These are phyloP conservation scores for Drosophila hydei DNA, from an alignment of 1,140 invertebrate genomes.

Conservation along the genomic window DNA sequence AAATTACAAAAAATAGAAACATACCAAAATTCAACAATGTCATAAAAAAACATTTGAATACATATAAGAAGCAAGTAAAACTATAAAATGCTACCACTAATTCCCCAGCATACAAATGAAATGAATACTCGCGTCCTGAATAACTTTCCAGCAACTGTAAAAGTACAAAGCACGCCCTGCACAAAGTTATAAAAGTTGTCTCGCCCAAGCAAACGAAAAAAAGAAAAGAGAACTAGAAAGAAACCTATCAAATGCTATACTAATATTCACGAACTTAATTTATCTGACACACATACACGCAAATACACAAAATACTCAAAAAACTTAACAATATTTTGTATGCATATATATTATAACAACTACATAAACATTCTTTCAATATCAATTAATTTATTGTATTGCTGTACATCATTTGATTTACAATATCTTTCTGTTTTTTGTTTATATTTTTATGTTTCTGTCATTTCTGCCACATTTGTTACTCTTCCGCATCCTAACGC, in stretches of 20 bases:
- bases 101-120: background rate
- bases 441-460: conserved; percentile 27
- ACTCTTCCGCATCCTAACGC: conserved; percentile 54
- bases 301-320: conserved; percentile 65
- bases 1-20: conserved; percentile 13
- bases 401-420: conserved; percentile 44
- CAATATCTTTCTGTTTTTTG: conserved; percentile 10
- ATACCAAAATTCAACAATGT: conserved; percentile 52
- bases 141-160: conserved; percentile 40
- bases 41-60: conserved; percentile 48
- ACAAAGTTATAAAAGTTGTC: conserved; percentile 26
- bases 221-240: conserved; percentile 11
- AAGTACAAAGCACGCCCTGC: conserved; percentile 46
- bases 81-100: conserved; percentile 29
- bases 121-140: conserved; percentile 20
- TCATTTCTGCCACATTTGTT: conserved; percentile 33
- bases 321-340: conserved; percentile 16
- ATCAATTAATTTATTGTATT: conserved; percentile 38
- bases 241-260: conserved; percentile 38
- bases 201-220: conserved; percentile 22
- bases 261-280: conserved; percentile 46
- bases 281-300: conserved; percentile 50
- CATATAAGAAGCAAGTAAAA: conserved; percentile 27
- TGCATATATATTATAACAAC: conserved; percentile 35
- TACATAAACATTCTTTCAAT: conserved; percentile 23